A percentile compares a stretch with the other conserved stretches of the same genome.
phyloP scores from a whole-genome alignment of 2,888 invertebrate species.

The Lucinisca nassula region DNA sequence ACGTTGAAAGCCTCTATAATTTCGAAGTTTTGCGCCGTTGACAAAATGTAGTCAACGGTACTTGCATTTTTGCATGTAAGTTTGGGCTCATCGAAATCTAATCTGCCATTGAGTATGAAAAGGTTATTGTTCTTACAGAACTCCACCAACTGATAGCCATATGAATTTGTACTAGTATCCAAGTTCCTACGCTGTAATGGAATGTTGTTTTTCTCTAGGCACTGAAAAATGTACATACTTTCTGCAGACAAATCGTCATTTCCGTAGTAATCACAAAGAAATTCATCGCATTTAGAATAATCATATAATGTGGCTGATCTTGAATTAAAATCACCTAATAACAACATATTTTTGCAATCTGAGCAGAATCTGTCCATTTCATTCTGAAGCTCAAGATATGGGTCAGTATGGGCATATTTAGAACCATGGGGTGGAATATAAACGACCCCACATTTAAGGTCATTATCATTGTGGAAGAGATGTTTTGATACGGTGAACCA shows the following conservation, averaged over 20 bases:
- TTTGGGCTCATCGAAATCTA: not conserved
- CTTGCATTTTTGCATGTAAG: slow-evolving; percentile 1
- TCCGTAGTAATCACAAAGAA: not conserved
- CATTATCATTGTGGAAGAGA: not conserved
- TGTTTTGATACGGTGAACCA: not conserved
- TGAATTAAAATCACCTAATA: slow-evolving; percentile 7
- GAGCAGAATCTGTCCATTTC: not conserved
- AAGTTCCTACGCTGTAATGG: not conserved
- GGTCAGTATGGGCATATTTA: not conserved
- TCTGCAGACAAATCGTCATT: not conserved
- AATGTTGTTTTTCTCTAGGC: not conserved
- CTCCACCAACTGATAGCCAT: not conserved
- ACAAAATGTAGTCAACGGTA: not conserved
- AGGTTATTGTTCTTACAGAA: slow-evolving; percentile 13
- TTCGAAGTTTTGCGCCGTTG: not conserved
- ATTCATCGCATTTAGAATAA: not conserved
- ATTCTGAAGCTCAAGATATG: slow-evolving; percentile 13
- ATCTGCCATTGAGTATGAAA: slow-evolving; percentile 6
- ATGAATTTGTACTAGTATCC: not conserved
- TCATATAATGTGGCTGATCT: not conserved
- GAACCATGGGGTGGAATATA: slow-evolving; percentile 8
- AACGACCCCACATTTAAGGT: not conserved
- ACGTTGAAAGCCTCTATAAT: not conserved
- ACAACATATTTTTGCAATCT: not conserved
- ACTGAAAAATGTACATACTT: not conserved